Percentiles rank a stretch among this genome's conserved stretches.
Conservation (phyloP, 2,888 invertebrate genomes). For the Calameuta filiformis region DNA sequence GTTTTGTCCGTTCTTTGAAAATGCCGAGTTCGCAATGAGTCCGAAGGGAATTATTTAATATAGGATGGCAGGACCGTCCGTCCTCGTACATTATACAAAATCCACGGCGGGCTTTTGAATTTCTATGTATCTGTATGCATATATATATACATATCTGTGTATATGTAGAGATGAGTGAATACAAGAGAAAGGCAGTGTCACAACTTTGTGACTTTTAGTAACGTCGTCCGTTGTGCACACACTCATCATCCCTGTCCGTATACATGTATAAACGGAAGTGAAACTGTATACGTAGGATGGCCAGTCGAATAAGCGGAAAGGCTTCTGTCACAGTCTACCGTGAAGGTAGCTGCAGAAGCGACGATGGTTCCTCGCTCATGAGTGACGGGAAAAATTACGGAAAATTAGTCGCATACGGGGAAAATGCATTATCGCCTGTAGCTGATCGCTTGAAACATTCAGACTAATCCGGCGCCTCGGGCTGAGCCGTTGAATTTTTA, state of each 20-base stretch:
- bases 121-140: conserved; percentile 5
- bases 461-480: conserved; percentile 9
- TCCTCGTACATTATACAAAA: conserved; percentile 54
- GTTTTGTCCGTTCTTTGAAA: background rate
- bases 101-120: conserved; percentile 18
- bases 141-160: conserved; percentile 21
- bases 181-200: background rate
- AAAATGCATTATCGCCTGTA: conserved; percentile 44
- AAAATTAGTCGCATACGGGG: conserved; percentile 31
- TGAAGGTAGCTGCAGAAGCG: background rate
- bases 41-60: conserved; percentile 62
- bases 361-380: background rate
- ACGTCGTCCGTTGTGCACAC: background rate
- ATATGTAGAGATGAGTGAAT: conserved; percentile 33
- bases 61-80: conserved; percentile 50
- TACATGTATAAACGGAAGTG: background rate
- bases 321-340: background rate
- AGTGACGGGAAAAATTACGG: conserved; percentile 3
- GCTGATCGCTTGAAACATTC: conserved; percentile 35
- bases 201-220: background rate
- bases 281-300: conserved; percentile 18
- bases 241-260: background rate
- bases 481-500: background rate
- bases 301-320: conserved; percentile 1
- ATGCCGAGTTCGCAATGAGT: background rate